phyloP scores from a whole-genome alignment of 2,888 invertebrate genomes.

The Theretra japonica region DNA sequence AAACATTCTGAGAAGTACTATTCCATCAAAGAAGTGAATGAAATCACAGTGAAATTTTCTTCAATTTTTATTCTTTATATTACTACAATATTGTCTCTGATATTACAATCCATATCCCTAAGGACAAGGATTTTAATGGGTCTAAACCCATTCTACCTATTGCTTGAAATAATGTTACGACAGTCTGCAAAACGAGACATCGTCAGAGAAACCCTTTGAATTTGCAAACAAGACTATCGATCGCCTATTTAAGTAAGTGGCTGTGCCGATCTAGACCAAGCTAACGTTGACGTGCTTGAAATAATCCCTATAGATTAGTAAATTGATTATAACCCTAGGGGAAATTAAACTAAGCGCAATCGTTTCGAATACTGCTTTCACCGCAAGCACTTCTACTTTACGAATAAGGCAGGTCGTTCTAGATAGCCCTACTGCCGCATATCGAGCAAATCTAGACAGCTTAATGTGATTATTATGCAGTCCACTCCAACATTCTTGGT shows the following conservation, averaged over 20 bases:
- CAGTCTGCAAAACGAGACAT: too few relatives aligned
- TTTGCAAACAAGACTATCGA: not conserved
- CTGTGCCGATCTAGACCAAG: not conserved
- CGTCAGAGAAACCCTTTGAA: too few relatives aligned
- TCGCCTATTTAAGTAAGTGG: not conserved
- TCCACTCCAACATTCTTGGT: not conserved
- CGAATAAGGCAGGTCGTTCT: slow-evolving; percentile 3
- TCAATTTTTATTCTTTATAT: too few relatives aligned
- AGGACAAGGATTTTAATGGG: too few relatives aligned
- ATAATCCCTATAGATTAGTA: not conserved
- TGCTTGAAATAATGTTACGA: too few relatives aligned
- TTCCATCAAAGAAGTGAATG: too few relatives aligned
- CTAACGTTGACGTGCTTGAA: not conserved
- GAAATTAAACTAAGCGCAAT: slow-evolving; percentile 1
- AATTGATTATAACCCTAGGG: slow-evolving; percentile 3
- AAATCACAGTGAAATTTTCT: too few relatives aligned
- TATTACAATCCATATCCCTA: too few relatives aligned
- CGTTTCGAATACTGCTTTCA: not conserved
- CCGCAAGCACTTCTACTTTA: not conserved
- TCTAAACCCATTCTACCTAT: too few relatives aligned
- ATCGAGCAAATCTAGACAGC: not conserved
- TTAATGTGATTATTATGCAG: slow-evolving; percentile 7
- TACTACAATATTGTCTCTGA: too few relatives aligned
- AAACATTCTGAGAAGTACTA: too few relatives aligned
- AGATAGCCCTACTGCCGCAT: slow-evolving; percentile 3